Base-by-base conservation (phyloP, 2,888 invertebrate genomes). In the Orthonevra nobilis region DNA sequence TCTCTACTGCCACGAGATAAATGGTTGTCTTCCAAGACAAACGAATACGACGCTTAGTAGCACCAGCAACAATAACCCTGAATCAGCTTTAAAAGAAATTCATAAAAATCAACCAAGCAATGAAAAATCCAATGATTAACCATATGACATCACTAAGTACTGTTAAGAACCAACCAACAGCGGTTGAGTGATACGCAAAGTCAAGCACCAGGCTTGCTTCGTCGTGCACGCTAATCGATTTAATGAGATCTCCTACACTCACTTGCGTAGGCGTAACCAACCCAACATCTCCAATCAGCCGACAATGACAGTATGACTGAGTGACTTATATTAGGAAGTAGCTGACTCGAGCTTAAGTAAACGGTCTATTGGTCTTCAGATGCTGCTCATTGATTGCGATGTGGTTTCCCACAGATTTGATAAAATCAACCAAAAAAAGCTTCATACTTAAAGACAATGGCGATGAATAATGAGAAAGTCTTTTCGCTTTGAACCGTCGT, bases 111-210 rank as follows among this genome's bases (percentile, higher is more conserved):
- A 30, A n/a, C 30, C 6, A 32, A n/a, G 14, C 40, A 28, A 23
- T 48, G 15, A 63, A 48, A 54, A 44, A 56, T 28, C n/a, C 34
- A 48, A 42, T 69, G 56, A 69, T 75, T 69, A 69, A 69, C 75
- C 42, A 44, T 75, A 50, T 52, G 75, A 75, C 75, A 75, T 56
- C 63, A 48, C 36, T 48, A 36, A 69, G 54, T 68, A 61, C 56
- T 19, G 56, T 54, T 48, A 70, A 61, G 30, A 20, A 23, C 5
- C 23, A 4, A 23, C 23, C 3, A 5, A 34, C 28, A 61, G 48
- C 61, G 46, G 26, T 36, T 19, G 50, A 63, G 30, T 63, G 63
- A 40, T 50, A 63, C 20, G 28, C 48, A 50, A 50, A 50, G 5
- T n/a, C n/a, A n/a, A n/a, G n/a, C n/a, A 23, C 2, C 20, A 30